Conservation (phyloP, 1,140 invertebrate species). For the Ostrea denselamellosa region DNA sequence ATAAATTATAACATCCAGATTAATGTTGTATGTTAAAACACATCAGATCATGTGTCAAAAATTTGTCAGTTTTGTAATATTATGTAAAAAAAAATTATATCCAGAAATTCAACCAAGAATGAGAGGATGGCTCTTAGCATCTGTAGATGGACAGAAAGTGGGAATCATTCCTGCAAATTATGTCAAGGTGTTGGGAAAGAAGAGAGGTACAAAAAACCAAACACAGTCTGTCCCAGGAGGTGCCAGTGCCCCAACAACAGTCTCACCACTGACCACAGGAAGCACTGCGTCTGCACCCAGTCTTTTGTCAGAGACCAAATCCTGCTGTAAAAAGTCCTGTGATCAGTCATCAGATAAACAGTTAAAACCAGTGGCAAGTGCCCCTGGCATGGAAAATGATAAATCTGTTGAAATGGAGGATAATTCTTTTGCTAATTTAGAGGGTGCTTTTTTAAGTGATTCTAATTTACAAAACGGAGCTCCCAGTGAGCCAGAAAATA, state of each 20-base stretch:
- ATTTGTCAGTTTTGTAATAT: too few species aligned
- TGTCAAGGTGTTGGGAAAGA: conserved; percentile 81
- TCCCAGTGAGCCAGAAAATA: not conserved
- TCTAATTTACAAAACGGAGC: not conserved
- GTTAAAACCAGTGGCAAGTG: not conserved
- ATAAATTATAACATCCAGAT: too few species aligned
- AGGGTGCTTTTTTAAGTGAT: conserved; percentile 34
- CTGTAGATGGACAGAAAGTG: conserved; percentile 83
- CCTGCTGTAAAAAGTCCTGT: conserved; percentile 36
- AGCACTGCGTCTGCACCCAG: not conserved
- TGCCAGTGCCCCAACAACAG: not conserved
- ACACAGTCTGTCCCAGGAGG: not conserved
- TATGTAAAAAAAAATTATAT: not conserved
- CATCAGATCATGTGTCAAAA: too few species aligned
- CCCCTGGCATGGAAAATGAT: not conserved
- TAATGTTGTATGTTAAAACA: too few species aligned
- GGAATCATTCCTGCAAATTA: conserved; percentile 91
- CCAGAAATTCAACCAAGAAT: conserved; percentile 84
- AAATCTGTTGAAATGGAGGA: not conserved
- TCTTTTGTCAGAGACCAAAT: not conserved
- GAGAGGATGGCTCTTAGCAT: conserved; percentile 80
- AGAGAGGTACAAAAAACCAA: conserved; percentile 62
- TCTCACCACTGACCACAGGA: not conserved
- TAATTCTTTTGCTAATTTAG: conserved; percentile 1
- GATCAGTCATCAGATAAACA: not conserved